Base-by-base conservation (phyloP, 2,888 invertebrate genomes). In the Phlogophora meticulosa region DNA sequence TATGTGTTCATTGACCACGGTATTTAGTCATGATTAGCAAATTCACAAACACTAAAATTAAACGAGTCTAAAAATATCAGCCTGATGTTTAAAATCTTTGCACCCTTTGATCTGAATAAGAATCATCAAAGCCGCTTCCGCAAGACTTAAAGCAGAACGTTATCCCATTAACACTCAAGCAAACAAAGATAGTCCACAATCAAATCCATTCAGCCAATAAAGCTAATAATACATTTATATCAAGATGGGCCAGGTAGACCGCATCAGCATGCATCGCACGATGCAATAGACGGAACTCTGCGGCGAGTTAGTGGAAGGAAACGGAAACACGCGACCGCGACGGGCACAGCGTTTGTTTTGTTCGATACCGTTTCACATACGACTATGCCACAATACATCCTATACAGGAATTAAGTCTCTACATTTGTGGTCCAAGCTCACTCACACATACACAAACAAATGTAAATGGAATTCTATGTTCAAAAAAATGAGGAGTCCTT, bases 261-360 rank as follows among this genome's bases (percentile, higher is more conserved):
- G 46, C 80, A 85, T 85, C 79, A 83, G 66, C 77, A 87, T 84
- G 85, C 85, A 85, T 81, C 84, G 78, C 80, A 79, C 80, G 82
- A 69, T 82, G 62, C 77, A 71, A 68, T 76, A 76, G 81, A 78
- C 88, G 89, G 89, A 89, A 88, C 88, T 85, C 76, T 88, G 89
- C 79, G 89, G 88, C 85, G 78, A 81, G 81, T 72, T 80, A 75
- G 84, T 85, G 82, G 81, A 77, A 86, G 89, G 89, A 89, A 89
- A 74, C 89, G 88, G 89, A 89, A 87, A 87, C 83, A 79, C 65
- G 82, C 80, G 81, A 76, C 86, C 85, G 76, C 85, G 82, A 78
- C 78, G 68, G 82, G 28, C 81, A 63, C 56, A 57, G 10, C 80
- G 83, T 81, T 78, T 78, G 83, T 80, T 82, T 79, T 80, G 80